A percentile compares a stretch with the other conserved stretches of the same genome.
These are phyloP conservation scores for Anoplolepis gracilipes DNA, from an alignment of 1,140 invertebrate species.

Conservation along the genomic window DNA sequence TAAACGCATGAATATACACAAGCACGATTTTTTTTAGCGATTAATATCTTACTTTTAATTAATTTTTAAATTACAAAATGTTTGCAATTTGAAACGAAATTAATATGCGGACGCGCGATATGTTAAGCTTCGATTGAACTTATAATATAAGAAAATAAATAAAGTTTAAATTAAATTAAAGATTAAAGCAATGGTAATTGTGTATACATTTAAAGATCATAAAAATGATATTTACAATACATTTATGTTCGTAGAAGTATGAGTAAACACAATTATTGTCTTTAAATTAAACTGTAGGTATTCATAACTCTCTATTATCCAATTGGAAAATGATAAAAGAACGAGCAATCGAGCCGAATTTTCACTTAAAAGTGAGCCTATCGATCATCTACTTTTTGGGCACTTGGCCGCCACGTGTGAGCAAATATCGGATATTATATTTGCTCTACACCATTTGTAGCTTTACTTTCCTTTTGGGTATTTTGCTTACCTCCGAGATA, in stretches of 20 bases:
- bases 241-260: not conserved
- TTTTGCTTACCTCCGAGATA: constrained; percentile 67
- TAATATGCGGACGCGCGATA: not conserved
- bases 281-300: not conserved
- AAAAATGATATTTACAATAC: not conserved
- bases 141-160: not conserved
- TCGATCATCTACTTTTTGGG: constrained; percentile 74
- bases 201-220: not conserved
- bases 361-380: constrained; percentile 71
- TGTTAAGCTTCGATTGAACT: not conserved
- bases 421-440: constrained; percentile 61
- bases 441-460: constrained; percentile 61
- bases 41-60: not conserved
- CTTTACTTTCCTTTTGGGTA: constrained; percentile 69
- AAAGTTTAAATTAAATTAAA: not conserved
- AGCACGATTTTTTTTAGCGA: not conserved
- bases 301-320: not conserved
- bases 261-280: too few species aligned
- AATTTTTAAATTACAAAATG: not conserved
- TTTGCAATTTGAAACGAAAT: not conserved
- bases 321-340: not conserved
- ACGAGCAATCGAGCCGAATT: constrained; percentile 64
- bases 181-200: not conserved
- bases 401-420: constrained; percentile 66
- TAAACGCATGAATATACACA: not conserved